phyloP scores from a whole-genome alignment of 2,113 vertebrate species.

The Cromileptes altivelis region DNA sequence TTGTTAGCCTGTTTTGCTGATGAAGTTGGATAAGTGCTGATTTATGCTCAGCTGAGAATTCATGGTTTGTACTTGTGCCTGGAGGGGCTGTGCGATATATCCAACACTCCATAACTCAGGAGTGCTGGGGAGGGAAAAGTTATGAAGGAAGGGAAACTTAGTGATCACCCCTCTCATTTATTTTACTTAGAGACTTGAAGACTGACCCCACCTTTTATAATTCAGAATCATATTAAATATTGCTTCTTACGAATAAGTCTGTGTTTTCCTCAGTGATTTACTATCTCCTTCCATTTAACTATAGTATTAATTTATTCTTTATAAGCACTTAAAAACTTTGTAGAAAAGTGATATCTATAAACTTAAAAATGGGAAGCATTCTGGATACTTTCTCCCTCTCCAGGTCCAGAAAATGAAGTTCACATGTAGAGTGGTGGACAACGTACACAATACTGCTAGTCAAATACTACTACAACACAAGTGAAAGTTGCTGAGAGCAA shows the following conservation, averaged over 20 bases:
- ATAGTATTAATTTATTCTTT: neutral
- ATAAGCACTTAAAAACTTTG: neutral
- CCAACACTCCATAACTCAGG: constrained; percentile 5
- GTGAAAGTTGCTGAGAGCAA: too few species aligned
- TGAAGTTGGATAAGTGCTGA: constrained; percentile 67
- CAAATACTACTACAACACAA: too few species aligned
- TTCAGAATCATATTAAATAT: neutral
- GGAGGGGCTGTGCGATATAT: neutral
- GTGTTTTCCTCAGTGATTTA: neutral
- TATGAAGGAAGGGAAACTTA: neutral
- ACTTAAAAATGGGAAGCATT: too few species aligned
- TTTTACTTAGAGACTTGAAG: neutral
- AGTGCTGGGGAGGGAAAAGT: neutral
- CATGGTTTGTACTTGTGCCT: constrained; percentile 1
- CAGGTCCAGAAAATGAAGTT: neutral
- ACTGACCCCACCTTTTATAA: neutral
- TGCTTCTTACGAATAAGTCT: neutral
- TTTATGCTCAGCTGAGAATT: constrained; percentile 62
- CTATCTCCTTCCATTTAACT: neutral
- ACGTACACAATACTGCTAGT: too few species aligned
- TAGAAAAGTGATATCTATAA: neutral
- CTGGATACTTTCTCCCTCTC: too few species aligned
- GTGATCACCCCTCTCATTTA: neutral
- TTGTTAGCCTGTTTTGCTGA: constrained; percentile 56
- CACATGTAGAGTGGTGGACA: neutral